Evolutionary conservation across 2,888 invertebrate genomes (phyloP), one percentile per base, ranked within the genome.

Genomic region (Eupithecia dodoneata): DNA sequence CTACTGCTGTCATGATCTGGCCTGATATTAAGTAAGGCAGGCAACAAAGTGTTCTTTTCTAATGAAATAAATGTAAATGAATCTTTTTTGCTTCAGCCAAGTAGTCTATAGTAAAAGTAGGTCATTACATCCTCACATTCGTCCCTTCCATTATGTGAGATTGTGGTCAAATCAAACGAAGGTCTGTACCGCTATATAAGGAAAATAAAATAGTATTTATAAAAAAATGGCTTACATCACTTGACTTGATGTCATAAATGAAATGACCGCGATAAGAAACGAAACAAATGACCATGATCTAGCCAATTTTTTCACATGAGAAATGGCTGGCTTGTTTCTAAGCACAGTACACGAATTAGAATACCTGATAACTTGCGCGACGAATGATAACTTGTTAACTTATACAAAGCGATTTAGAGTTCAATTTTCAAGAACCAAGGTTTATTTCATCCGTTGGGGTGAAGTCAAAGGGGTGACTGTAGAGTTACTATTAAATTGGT

Each of bases 271-370:
- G 55, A 12, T 18, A 30, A 63, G 3, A 30, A 30, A 12, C 9
- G 30, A 30, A 30, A 18, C 30, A 63, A 59, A 10, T 63, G 30
- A 30, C 30, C 10, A 63, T 63, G 10, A 30, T 63, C 63, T 63
- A 63, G 63, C 4, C 10, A 10, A 12, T 63, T 63, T 63, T 63
- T 63, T 30, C 55, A 59, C 52, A 59, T 30, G 30, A 30, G 30
- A 10, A 9, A 9, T 59, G 18, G 18, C n/a, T 59, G 63, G 63
- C 0, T 10, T 63, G 30, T 12, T 18, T n/a, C 63, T 63, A 18
- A 63, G 30, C 63, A 4, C 63, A 70, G 70, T 70, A 47, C 47
- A 70, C 47, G 6, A 70, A 70, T 70, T 70, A 12, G 5, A 45
- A 70, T 70, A 70, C 63, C 30, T 63, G 63, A 30, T 63, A 30